Conservation (phyloP, 2,888 invertebrate genomes). For the Taenaris catops region DNA sequence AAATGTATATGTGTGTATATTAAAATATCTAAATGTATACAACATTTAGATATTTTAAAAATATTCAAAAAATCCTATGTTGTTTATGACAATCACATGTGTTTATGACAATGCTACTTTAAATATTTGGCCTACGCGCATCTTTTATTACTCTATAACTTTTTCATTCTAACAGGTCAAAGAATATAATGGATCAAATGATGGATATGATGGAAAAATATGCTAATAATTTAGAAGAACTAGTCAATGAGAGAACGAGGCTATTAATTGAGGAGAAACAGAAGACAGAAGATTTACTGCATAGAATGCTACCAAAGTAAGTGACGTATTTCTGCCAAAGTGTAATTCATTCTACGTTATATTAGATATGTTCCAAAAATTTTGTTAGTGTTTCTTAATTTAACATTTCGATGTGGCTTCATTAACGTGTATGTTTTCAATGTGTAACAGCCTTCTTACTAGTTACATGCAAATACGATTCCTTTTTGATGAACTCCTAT, state of each 20-base stretch:
- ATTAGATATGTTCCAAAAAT: conserved; percentile 25
- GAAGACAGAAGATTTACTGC: conserved; percentile 94
- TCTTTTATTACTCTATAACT: too few species aligned
- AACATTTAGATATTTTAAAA: too few species aligned
- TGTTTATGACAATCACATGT: too few species aligned
- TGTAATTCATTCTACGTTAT: conserved; percentile 12
- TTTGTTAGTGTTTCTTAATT: conserved; percentile 29
- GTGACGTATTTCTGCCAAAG: conserved; percentile 37
- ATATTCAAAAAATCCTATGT: too few species aligned
- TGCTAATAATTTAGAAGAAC: conserved; percentile 95
- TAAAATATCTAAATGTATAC: too few species aligned
- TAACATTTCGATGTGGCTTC: conserved; percentile 29
- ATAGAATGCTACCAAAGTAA: conserved; percentile 96
- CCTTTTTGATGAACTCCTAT: conserved; percentile 3
- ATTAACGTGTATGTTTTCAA: conserved; percentile 41
- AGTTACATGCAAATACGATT: conserved; percentile 13
- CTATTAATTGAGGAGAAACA: conserved; percentile 94
- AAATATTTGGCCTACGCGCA: too few species aligned
- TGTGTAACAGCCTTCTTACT: conserved; percentile 17
- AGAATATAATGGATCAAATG: conserved; percentile 98
- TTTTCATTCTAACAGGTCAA: conserved; percentile 73
- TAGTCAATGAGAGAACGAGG: conserved; percentile 94
- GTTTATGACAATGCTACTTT: too few species aligned
- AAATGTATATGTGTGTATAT: too few species aligned
- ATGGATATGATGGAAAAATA: conserved; percentile 99